A percentile compares a stretch with the other conserved stretches of the same genome.
phyloP scores from a whole-genome alignment of 2,888 invertebrate genomes.

The Drosophila sordidula region DNA sequence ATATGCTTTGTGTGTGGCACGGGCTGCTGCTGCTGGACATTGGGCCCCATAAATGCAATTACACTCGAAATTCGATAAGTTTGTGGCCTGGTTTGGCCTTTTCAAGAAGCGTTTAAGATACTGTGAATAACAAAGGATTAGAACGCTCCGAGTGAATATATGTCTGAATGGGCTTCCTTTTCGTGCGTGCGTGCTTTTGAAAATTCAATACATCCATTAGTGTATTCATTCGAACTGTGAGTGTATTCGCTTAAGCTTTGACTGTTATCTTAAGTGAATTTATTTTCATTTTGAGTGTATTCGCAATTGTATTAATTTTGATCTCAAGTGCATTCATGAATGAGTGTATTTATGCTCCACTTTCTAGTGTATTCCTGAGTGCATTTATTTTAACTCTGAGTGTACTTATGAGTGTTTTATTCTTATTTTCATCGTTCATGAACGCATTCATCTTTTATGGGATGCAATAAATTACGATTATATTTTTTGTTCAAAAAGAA shows the following conservation, averaged over 20 bases:
- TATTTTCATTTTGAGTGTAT: background rate
- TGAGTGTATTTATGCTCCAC: background rate
- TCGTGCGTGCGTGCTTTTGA: background rate
- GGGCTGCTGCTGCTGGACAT: constrained; percentile 4
- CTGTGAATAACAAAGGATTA: background rate
- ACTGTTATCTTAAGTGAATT: background rate
- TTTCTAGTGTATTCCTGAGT: no score
- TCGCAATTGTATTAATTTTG: no score
- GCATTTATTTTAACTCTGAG: background rate
- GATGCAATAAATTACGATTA: background rate
- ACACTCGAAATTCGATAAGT: constrained; percentile 40
- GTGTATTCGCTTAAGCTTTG: background rate
- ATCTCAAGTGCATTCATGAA: background rate
- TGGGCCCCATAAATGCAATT: constrained; percentile 40
- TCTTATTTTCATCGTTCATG: background rate
- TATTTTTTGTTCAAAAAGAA: background rate
- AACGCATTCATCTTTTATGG: background rate
- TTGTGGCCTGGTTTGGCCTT: background rate
- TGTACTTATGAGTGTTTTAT: no score
- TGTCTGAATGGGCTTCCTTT: background rate
- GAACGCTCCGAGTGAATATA: constrained; percentile 1
- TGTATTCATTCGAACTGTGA: background rate
- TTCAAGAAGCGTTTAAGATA: background rate
- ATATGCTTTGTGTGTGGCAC: constrained; percentile 12
- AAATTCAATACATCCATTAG: background rate